Evolutionary conservation across 2,888 invertebrate genomes (phyloP), one percentile per base, ranked within the genome.

Genomic region (Epirrita christyi): DNA sequence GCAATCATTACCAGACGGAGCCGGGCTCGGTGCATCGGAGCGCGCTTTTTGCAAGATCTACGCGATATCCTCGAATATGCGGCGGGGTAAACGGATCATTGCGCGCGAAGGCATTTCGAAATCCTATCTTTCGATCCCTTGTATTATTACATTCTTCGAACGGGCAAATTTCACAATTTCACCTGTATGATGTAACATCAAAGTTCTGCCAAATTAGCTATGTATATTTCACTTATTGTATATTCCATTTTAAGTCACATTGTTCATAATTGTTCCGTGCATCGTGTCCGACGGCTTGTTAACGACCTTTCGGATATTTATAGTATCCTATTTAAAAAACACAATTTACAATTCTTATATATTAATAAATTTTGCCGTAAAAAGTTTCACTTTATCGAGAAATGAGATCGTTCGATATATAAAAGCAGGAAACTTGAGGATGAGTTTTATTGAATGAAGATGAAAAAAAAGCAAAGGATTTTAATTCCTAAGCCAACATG

Each of bases 251-350:
- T 82, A 73, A 81, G 79, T 83, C 77, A 83, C 85, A 80, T 81
- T 75, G 84, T 83, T 81, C 83, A 88, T 88, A 88, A 88, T 89
- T 88, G 88, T 88, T 86, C 86, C 83, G 83, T 80, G 85, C 83
- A 76, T 73, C 73, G 58, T 78, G 67, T 76, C 78, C 79, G 80
- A 75, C 80, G 80, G 81, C 88, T 89, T 87, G 89, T 90, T 90
- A 90, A 89, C 88, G 86, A 88, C 88, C 88, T 89, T 87, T 87
- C 73, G 80, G 75, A 87, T 87, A 88, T 90, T 89, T 90, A 90
- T 90, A 84, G 86, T 89, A 88, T 89, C 89, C 89, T 88, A 86
- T 83, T 81, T 83, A 86, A 82, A 87, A 88, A 85, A 88, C 85
- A 88, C 87, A 88, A 88, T 89, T 87, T 88, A 87, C 88, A 88